Conservation (phyloP, 2,888 invertebrate species). For the Alentia gelatinosa region DNA sequence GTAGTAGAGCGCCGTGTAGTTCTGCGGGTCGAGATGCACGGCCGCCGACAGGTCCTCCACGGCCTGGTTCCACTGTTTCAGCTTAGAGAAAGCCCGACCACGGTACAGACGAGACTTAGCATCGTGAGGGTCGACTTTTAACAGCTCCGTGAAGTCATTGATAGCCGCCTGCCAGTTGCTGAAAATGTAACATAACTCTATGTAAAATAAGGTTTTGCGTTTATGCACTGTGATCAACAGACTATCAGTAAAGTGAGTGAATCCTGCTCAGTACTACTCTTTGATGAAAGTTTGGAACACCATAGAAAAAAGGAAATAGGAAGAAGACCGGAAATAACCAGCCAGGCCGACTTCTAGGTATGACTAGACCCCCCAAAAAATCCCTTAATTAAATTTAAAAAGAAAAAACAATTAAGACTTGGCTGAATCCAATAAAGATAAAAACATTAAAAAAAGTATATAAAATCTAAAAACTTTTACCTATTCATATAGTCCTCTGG, state of each 20-base stretch:
- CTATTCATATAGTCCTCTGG: neutral
- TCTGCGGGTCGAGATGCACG: conserved; percentile 79
- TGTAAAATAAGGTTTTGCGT: too few species aligned
- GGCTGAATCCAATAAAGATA: neutral
- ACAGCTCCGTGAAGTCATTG: conserved; percentile 78
- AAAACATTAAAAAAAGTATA: neutral
- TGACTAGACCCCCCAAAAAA: too few species aligned
- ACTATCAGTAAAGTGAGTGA: too few species aligned
- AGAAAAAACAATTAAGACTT: too few species aligned
- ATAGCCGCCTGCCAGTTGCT: conserved; percentile 79
- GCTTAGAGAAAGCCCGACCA: conserved; percentile 75
- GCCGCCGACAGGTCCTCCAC: conserved; percentile 79
- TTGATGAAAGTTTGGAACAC: too few species aligned
- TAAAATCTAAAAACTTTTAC: neutral
- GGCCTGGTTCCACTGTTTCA: conserved; percentile 76
- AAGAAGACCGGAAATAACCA: too few species aligned
- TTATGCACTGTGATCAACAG: too few species aligned
- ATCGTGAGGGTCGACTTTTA: conserved; percentile 76
- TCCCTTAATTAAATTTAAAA: too few species aligned
- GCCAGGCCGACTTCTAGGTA: too few species aligned
- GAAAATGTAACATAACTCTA: too few species aligned
- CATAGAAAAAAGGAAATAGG: too few species aligned
- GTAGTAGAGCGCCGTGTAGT: conserved; percentile 78
- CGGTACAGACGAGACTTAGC: conserved; percentile 75
- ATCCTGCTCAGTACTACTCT: too few species aligned